Base-by-base conservation (phyloP, 2,888 invertebrate genomes). In the Amphipyra berbera region DNA sequence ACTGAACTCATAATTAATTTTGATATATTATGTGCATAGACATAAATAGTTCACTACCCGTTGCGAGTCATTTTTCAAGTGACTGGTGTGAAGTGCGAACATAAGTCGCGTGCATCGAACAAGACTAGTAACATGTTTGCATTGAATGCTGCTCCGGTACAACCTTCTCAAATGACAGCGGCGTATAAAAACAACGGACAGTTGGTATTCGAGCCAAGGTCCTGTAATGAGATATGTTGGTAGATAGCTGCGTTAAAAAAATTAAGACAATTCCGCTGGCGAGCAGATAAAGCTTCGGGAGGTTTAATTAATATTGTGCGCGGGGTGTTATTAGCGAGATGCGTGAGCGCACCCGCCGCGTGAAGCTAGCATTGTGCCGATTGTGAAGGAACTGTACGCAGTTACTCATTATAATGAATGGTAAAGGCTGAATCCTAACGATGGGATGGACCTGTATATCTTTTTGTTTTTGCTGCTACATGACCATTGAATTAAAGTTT, bases 101-200 rank as follows among this genome's bases (percentile, higher is more conserved):
- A 82, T 77, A 80, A 84, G 62, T 47, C 48, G 82, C 76, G 71
- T 78, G 81, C 78, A 75, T 73, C 75, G 81, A 81, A 69, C 68
- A 73, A 69, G 79, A 84, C 79, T 41, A 60, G 67, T 52, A 89
- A 94, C 93, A 91, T 82, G 94, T 94, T 94, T 90, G 87, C 94
- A 94, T 94, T 94, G 93, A 94, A 83, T 83, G 81, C 77, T 87
- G 88, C 86, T 85, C 86, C 82, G 84, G 87, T 86, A 87, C 90
- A 94, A 92, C 94, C 94, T 94, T 94, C 94, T 94, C 89, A 86
- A 90, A 92, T 93, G 93, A 94, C 94, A 94, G 93, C 88, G 82
- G 84, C 84, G 88, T 84, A 90, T 89, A 90, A 93, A 92, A 94
- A 93, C 91, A 91, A 92, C 94, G 87, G 90, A 90, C 92, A 89